Base-by-base conservation (phyloP, 1,140 invertebrate genomes). In the Scaptodrosophila lebanonensis region DNA sequence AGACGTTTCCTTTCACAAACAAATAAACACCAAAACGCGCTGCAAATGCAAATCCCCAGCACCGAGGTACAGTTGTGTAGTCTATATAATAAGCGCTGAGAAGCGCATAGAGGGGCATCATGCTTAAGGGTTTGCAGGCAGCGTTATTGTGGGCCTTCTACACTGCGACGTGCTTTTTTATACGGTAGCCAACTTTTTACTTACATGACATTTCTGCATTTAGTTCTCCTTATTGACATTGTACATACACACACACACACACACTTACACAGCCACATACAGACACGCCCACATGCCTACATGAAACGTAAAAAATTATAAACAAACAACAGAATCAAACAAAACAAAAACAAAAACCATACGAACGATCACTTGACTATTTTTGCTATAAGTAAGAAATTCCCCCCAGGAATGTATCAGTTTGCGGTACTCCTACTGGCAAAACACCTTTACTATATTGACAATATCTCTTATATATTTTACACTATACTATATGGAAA, bases 381-480 rank as follows among this genome's bases (percentile, higher is more conserved):
- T 79, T 79, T 79, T 79, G 75, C 75, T 79, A 79, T 79, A 79
- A 75, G 70, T 79, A 79, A 79, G 75, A 79, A 79, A 69, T 79
- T 75, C 75, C 75, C 73, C 75, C 75, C 73, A 79, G 73, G 73
- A 79, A 79, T 79, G 67, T 77, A 72, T 76, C 71, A 76, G 71
- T 75, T 64, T 53, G 70, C 64, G 71, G 66, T 63, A 76, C 71
- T 77, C 62, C 71, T 70, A 54, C 77, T 83, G 68, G 83, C 77
- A 83, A 82, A 77, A 84, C 82, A 84, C 82, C 82, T 84, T 84
- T 82, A 84, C 82, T 84, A 84, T 84, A 84, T 84, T 84, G 82
- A 84, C 82, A 84, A 84, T 84, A 84, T 84, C 82, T 84, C 83
- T 84, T 84, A 84, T 83, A 84, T 84, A 84, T 84, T 84, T 84